phyloP scores from a whole-genome alignment of 2,797 vertebrate genomes.

The Channallabes apus region DNA sequence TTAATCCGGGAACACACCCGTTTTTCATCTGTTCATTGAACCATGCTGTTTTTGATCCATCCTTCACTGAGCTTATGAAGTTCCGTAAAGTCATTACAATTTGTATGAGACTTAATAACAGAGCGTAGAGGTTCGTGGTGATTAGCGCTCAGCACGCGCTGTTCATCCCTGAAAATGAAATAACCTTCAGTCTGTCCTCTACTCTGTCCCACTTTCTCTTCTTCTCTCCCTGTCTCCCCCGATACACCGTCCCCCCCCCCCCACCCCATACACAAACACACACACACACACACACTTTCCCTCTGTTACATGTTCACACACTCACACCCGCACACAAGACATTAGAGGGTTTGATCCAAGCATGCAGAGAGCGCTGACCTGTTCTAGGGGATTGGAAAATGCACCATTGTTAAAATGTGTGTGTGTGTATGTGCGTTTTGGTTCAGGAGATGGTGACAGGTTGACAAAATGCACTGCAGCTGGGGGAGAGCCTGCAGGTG shows the following conservation, averaged over 20 bases:
- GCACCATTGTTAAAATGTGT: neutral
- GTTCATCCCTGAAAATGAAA: neutral
- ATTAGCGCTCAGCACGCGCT: neutral
- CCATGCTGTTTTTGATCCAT: neutral
- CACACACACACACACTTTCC: neutral
- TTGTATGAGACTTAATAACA: neutral
- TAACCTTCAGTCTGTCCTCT: neutral
- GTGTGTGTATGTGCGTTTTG: slow-evolving; percentile 33
- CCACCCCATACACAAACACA: neutral
- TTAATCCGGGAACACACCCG: neutral
- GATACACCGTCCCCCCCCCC: no score
- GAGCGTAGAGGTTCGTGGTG: neutral
- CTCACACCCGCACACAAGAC: neutral
- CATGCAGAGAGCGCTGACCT: neutral
- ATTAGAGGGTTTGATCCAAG: neutral
- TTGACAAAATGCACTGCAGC: slow-evolving; percentile 37
- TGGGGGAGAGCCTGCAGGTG: slow-evolving; percentile 49
- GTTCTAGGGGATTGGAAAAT: neutral
- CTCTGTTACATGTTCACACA: no score
- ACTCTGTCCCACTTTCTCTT: neutral
- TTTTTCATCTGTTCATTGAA: neutral
- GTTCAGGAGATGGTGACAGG: slow-evolving; percentile 22
- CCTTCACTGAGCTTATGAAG: neutral
- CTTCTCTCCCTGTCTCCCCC: neutral
- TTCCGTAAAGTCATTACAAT: neutral